Percentiles rank a stretch among this genome's conserved stretches.
Evolutionary conservation across 2,888 invertebrate genomes (phyloP).

Genomic region (Ormia ochracea): DNA sequence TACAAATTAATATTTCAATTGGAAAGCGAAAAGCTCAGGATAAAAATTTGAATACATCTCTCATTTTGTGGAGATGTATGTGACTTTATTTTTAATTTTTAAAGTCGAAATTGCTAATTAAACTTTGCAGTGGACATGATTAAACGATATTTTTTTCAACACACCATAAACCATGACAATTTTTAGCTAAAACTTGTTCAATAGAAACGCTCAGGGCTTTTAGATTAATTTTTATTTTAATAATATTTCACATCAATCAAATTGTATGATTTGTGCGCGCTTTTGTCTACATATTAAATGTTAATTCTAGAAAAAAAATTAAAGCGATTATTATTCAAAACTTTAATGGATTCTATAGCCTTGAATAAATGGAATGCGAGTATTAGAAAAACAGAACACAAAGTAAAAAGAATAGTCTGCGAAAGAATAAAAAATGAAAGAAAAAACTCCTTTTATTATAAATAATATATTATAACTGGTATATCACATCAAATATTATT

Average conservation of each 20-base stretch:
- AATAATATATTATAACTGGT: no score
- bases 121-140: no score
- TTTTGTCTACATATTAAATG: slow-evolving; percentile 19
- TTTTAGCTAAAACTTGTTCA: slow-evolving; percentile 34
- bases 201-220: slow-evolving; percentile 41
- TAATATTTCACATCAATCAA: slow-evolving; percentile 52
- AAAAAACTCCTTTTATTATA: neutral
- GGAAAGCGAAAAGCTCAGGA: no score
- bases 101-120: no score
- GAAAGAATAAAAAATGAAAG: slow-evolving; percentile 1
- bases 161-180: slow-evolving; percentile 33
- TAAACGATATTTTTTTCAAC: no score
- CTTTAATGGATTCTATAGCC: slow-evolving; percentile 44
- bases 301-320: slow-evolving; percentile 16
- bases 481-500: no score
- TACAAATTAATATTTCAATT: no score
- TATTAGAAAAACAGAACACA: slow-evolving; percentile 1
- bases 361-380: slow-evolving; percentile 28
- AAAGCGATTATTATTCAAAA: slow-evolving; percentile 15
- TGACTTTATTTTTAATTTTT: no score
- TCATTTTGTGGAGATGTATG: no score
- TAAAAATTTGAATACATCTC: no score
- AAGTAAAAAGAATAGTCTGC: slow-evolving; percentile 5
- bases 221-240: slow-evolving; percentile 38
- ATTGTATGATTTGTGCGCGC: slow-evolving; percentile 13